phyloP scores from a whole-genome alignment of 2,113 vertebrate species.

The Ictalurus punctatus region DNA sequence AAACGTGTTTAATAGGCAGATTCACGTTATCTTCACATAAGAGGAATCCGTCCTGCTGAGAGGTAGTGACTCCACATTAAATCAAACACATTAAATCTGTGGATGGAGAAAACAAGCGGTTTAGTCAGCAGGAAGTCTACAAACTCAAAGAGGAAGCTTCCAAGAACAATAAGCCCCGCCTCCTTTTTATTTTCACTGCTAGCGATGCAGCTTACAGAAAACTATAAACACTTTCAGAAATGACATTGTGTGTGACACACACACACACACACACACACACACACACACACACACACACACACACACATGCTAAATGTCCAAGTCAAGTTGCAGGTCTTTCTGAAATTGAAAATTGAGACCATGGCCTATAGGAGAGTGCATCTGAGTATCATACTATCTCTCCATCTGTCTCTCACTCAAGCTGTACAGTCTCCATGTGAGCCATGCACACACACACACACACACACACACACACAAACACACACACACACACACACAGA shows the following conservation, averaged over 20 bases:
- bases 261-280: neutral
- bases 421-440: neutral
- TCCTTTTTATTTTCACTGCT: neutral
- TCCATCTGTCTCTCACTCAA: constrained; percentile 2
- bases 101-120: neutral
- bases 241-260: neutral
- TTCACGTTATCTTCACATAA: neutral
- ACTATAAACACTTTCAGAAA: neutral
- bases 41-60: neutral
- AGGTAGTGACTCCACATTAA: neutral
- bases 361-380: neutral
- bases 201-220: neutral
- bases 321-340: neutral
- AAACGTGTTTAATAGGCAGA: neutral
- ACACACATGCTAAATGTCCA: neutral
- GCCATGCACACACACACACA: constrained; percentile 34
- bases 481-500: constrained; percentile 18
- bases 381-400: constrained; percentile 13
- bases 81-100: no score
- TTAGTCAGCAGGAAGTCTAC: neutral
- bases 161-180: neutral
- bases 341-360: neutral
- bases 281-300: neutral
- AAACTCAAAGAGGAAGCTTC: neutral
- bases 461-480: constrained; percentile 41